Percentiles rank a stretch among this genome's conserved stretches.
Evolutionary conservation across 2,888 invertebrate genomes (phyloP).

Genomic region (Lobophora halterata): DNA sequence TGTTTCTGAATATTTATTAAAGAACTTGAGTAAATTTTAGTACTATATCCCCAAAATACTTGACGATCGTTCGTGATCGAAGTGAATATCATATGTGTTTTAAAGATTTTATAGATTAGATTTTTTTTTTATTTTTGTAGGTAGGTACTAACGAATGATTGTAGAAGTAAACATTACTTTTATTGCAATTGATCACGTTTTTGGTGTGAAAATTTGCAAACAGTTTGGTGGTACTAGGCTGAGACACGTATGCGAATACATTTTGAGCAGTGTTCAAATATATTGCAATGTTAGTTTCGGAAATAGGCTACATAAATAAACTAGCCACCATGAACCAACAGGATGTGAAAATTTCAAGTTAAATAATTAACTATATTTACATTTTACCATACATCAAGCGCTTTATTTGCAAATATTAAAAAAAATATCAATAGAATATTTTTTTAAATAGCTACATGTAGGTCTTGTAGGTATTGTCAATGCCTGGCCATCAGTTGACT

Average conservation of each 20-base stretch:
- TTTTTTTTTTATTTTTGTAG: too few relatives aligned
- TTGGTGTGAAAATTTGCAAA: constrained; percentile 10
- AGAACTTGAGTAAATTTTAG: too few relatives aligned
- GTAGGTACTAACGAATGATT: constrained; percentile 6
- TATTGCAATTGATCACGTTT: constrained; percentile 13
- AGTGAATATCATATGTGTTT: too few relatives aligned
- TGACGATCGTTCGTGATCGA: too few relatives aligned
- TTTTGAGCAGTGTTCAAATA: constrained; percentile 11
- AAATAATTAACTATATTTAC: too few relatives aligned
- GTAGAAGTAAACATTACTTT: constrained; percentile 5
- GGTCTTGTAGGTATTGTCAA: too few relatives aligned
- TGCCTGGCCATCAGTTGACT: too few relatives aligned
- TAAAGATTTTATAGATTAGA: too few relatives aligned
- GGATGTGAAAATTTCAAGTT: background rate
- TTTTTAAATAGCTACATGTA: too few relatives aligned
- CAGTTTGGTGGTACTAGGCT: constrained; percentile 6
- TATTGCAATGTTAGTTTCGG: constrained; percentile 10
- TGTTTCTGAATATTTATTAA: too few relatives aligned
- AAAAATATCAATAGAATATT: background rate
- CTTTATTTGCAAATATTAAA: background rate
- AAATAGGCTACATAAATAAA: constrained; percentile 6
- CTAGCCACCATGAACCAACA: constrained; percentile 1
- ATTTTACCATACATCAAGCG: too few relatives aligned
- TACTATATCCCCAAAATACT: too few relatives aligned
- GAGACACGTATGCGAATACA: constrained; percentile 16